Percentiles rank a stretch among this genome's conserved stretches.
Conservation (phyloP, 1,140 invertebrate species). For the Pseudomyrmex concolor region DNA sequence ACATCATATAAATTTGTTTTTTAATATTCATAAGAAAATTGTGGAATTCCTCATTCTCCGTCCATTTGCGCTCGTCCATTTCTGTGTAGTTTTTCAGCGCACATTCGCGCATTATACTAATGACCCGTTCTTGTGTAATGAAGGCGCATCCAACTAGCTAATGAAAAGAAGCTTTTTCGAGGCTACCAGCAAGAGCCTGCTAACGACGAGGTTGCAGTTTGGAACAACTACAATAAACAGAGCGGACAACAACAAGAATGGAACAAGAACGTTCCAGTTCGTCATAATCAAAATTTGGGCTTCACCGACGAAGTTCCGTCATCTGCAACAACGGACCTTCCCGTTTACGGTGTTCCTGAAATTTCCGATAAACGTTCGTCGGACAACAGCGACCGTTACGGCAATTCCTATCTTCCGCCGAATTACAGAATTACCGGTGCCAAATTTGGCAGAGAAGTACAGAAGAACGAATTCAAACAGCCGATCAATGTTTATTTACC, state of each 20-base stretch:
- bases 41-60: no score
- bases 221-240: slow-evolving; percentile 16
- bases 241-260: neutral
- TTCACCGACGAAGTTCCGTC: neutral
- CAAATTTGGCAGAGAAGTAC: neutral
- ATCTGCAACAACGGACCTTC: neutral
- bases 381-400: neutral
- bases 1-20: no score
- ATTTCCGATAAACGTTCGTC: neutral
- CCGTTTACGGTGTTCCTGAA: neutral
- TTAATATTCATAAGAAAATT: no score
- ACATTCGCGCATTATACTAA: neutral
- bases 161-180: slow-evolving; percentile 11
- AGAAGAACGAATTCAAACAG: neutral
- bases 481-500: neutral
- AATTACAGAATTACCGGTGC: neutral
- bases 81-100: no score
- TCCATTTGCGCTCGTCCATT: no score
- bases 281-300: neutral
- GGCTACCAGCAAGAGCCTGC: slow-evolving; percentile 5
- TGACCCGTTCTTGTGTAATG: slow-evolving; percentile 6
- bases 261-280: slow-evolving; percentile 5
- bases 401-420: neutral
- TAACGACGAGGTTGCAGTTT: neutral
- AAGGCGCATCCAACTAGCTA: slow-evolving; percentile 2